Evolutionary conservation across 1,140 invertebrate species (phyloP), one percentile per base, ranked within the genome.

Genomic region (Nephila pilipes): DNA sequence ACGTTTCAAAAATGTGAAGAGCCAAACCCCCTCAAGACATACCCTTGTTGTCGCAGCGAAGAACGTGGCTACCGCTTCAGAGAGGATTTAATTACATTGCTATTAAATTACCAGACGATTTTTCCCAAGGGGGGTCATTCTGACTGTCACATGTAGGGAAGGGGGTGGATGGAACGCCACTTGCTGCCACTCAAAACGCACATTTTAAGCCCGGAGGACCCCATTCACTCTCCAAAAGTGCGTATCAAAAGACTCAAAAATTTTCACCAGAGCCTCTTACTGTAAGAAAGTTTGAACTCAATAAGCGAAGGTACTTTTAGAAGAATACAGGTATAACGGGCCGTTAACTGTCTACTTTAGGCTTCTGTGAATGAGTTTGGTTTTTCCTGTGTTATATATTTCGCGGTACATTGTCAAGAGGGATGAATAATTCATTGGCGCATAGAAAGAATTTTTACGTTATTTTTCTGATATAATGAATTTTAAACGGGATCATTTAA

Each of bases 111-210:
- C 89, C n/a, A 60, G 32, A 79, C 29, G 38, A 75, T 83, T 91
- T 81, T 91, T 90, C 88, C 88, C 88, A 25, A 63, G 36, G 32
- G 75, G 75, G 79, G 88, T 36, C 69, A 63, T 69, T 10, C 60
- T 65, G 60, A 54, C 54, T 32, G 36, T 36, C 14, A n/a, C 36
- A 8, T 88, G 25, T 22, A 18, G 69, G 63, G 32, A 22, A 54
- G 18, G 69, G 63, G 69, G 36, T 57, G 32, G 60, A 69, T 29
- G 58, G 54, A 16, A n/a, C 29, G 65, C 89, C 69, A 83, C 89
- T 90, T 91, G 89, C 89, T 91, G 89, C 89, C 89, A 91, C 89
- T 91, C 89, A 91, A 91, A 91, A 63, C 36, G 38, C 57, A 46
- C 29, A 90, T 69, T 90, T 91, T 83, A 90, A 90, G 88, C 88